Percentiles rank a stretch among this genome's conserved stretches.
Evolutionary conservation across 1,140 invertebrate genomes (phyloP).

Genomic region (Phthorimaea operculella): DNA sequence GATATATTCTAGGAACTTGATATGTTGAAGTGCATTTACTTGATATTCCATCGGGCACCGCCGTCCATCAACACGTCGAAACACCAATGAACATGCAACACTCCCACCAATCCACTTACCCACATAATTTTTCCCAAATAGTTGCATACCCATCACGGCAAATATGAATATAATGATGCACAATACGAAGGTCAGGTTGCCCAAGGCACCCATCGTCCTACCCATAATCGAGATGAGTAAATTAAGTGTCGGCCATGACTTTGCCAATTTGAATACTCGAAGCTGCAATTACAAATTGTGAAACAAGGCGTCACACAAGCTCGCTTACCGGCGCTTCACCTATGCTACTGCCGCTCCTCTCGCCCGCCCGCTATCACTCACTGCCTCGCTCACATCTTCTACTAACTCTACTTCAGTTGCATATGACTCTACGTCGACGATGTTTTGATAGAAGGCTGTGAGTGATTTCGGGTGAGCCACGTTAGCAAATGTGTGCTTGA

Average conservation of each 20-base stretch:
- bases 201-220: constrained; percentile 94
- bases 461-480: constrained; percentile 42
- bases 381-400: constrained; percentile 4
- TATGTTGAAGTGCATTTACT: constrained; percentile 43
- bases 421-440: neutral
- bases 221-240: constrained; percentile 98
- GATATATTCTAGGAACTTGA: neutral
- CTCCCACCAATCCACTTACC: constrained; percentile 73
- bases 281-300: constrained; percentile 78
- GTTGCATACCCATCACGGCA: constrained; percentile 97
- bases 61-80: constrained; percentile 33
- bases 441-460: constrained; percentile 5
- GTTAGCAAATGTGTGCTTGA: constrained; percentile 63
- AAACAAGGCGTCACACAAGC: constrained; percentile 67
- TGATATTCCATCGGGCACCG: constrained; percentile 16
- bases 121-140: constrained; percentile 92
- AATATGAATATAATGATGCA: constrained; percentile 98
- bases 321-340: constrained; percentile 65
- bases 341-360: constrained; percentile 59
- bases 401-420: no score
- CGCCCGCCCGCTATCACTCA: constrained; percentile 43
- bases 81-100: constrained; percentile 67
- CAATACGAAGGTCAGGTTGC: constrained; percentile 95
- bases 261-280: constrained; percentile 97
- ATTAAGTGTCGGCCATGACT: constrained; percentile 98